Evolutionary conservation across 2,797 vertebrate species (phyloP), one percentile per base, ranked within the genome.

Genomic region (Rhinoraja longicauda): DNA sequence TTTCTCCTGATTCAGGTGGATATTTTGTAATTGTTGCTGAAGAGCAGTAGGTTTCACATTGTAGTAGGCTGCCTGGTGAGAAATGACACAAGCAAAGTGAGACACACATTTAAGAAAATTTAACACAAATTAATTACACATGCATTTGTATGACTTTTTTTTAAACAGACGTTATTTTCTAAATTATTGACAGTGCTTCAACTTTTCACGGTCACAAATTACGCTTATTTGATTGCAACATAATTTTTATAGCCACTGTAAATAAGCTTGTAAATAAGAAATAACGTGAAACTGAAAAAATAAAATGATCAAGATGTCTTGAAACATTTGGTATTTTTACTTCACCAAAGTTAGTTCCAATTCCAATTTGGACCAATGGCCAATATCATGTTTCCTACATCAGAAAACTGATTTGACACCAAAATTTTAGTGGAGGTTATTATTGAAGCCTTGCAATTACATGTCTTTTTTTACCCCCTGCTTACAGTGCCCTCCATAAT

Each of bases 21-120:
- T 95, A 13, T 93, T 97, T 93, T 98, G 97, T 81, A 99, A 95
- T 77, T 99, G 98, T 93, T 99, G 98, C 93, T 97, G 97, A 94
- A 99, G 95, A 72, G 96, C 95, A 0, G 95, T 94, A 0, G 98
- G 97, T 94, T 98, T 99, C 94, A 98, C 95, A n/a, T 96, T 98
- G 94, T 99, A 97, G 95, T 99, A 98, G 17, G 98, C 97, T 1
- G 98, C 98, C 99, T 99, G 93, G 93, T 93, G 93, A 93, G 64
- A 91, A 32, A 67, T 78, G 36, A 90, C 1, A 84, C 0, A 62
- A 70, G 21, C 59, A 70, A 39, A 76, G 53, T 73, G 10, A 76
- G 91, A 53, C 70, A 73, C 21, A 72, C 70, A 73, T 73, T 73
- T 21, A 4, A 73, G 1, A 26, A 21, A 21, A 45, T n/a, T n/a